These are phyloP conservation scores for Rhea americana DNA, from an alignment of 2,113 vertebrate genomes.

Conservation along the genomic window DNA sequence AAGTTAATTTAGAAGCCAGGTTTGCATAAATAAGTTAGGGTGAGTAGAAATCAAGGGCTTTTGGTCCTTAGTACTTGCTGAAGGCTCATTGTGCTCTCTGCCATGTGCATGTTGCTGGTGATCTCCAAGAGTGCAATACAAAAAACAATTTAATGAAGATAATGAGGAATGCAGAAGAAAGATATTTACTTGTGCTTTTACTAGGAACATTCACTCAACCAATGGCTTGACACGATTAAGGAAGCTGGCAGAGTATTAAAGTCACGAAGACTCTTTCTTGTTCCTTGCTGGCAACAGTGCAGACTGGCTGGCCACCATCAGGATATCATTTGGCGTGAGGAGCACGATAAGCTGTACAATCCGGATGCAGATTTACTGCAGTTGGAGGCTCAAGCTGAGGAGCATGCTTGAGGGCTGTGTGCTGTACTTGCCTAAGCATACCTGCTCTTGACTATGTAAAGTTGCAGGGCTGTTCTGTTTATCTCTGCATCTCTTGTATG, in stretches of 20 bases:
- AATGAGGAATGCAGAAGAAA: neutral
- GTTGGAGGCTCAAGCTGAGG: neutral
- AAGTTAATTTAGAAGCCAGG: neutral
- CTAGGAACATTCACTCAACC: neutral
- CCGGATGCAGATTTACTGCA: neutral
- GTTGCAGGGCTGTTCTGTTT: neutral
- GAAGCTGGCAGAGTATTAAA: neutral
- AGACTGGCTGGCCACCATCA: neutral
- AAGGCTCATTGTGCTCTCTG: neutral
- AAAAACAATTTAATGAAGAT: neutral
- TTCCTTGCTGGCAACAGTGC: neutral
- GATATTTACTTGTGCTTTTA: neutral
- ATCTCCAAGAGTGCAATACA: neutral
- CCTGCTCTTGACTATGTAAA: neutral
- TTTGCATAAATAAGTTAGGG: neutral
- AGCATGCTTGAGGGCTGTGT: neutral
- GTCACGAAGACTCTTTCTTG: neutral
- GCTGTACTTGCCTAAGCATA: neutral
- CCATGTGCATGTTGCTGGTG: fast-evolving
- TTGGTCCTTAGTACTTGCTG: neutral
- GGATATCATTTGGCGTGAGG: neutral
- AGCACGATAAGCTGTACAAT: neutral
- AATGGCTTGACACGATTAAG: neutral
- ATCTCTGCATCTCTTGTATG: neutral
- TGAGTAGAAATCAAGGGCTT: neutral